Conservation (phyloP, 2,888 invertebrate species). For the Xestia rhomboidea region DNA sequence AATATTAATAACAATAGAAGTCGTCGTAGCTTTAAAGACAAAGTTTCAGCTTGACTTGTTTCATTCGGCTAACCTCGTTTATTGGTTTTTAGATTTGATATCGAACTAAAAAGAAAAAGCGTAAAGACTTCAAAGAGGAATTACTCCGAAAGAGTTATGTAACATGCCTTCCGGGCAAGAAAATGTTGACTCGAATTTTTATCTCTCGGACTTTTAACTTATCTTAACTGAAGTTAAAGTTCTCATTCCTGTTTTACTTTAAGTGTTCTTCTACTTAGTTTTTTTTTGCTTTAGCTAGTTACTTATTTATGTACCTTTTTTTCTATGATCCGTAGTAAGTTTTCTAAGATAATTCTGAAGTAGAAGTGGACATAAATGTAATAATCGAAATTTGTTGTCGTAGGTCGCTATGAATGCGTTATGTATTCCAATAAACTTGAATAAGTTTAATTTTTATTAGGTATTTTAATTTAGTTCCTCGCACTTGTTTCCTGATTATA, state of each 20-base stretch:
- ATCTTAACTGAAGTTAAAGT: slow-evolving; percentile 59
- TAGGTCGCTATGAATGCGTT: not conserved
- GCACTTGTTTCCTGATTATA: too few species aligned
- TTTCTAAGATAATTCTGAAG: not conserved
- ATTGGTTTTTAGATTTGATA: slow-evolving; percentile 58
- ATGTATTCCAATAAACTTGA: not conserved
- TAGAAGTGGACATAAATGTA: not conserved
- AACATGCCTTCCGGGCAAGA: slow-evolving; percentile 42
- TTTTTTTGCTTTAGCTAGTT: slow-evolving; percentile 13
- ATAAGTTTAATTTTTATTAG: too few species aligned
- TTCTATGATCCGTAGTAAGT: not conserved
- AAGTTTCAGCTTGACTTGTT: slow-evolving; percentile 37
- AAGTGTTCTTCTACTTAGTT: slow-evolving; percentile 50
- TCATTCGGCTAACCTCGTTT: slow-evolving; percentile 35
- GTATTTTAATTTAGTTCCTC: too few species aligned
- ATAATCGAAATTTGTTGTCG: not conserved
- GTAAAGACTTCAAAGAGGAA: slow-evolving; percentile 45
- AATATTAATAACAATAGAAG: slow-evolving; percentile 22
- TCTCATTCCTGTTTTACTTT: slow-evolving; percentile 48
- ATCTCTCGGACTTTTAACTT: slow-evolving; percentile 55
- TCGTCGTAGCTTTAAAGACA: slow-evolving; percentile 3
- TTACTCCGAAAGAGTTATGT: slow-evolving; percentile 50
- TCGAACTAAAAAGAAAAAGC: slow-evolving; percentile 50
- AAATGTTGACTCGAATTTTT: slow-evolving; percentile 55
- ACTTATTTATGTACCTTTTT: slow-evolving; percentile 9